Base-by-base conservation (phyloP, 64 coral and sea anemone genomes). In the Montipora foliosa region DNA sequence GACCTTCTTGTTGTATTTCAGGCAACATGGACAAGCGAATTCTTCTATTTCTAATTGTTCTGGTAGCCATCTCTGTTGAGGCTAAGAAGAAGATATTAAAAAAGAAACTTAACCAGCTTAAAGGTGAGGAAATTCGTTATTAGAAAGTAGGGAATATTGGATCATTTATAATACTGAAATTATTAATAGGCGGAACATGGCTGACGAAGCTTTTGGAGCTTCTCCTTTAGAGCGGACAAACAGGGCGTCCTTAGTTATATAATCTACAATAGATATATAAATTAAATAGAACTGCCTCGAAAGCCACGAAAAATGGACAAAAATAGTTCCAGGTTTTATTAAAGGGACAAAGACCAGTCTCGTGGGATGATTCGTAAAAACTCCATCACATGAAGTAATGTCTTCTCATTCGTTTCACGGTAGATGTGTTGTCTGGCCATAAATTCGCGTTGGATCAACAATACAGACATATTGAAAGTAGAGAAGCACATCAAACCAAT, bases 1-100 rank as follows among this genome's bases (percentile, higher is more conserved):
- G 11, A 46, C 37, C 6, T 44, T 3, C 24, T 86, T 71, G 19
- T 46, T 80, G 4, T 92, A 61, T 49, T 79, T 59, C 49, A 85
- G 87, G 92, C 85, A 93, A 53, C 70, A 93, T 93, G 92, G 92
- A 93, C 57, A 76, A 84, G 84, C 92, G 92, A 79, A 55, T 93
- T 49, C 77, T 93, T 52, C 46, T 93, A 59, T 80, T 93, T 8
- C 80, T 76, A 12, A 50, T 88, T 80, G 75, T 93, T 75, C 60
- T 87, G 37, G 84, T 93, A 46, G 92, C 92, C 83, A 66, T 93
- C 57, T 88, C 74, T 57, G 87, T 87, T 76, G 92, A 93, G 48
- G 92, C 92, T 57, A 93, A 93, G 46, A 93, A 86, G 82, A 86
- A 86, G 45, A 86, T 86, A 17, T 29, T 72, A 1, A 86, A 86